Conservation (phyloP, 2,888 invertebrate genomes). For the Drosophila austrosaltans region DNA sequence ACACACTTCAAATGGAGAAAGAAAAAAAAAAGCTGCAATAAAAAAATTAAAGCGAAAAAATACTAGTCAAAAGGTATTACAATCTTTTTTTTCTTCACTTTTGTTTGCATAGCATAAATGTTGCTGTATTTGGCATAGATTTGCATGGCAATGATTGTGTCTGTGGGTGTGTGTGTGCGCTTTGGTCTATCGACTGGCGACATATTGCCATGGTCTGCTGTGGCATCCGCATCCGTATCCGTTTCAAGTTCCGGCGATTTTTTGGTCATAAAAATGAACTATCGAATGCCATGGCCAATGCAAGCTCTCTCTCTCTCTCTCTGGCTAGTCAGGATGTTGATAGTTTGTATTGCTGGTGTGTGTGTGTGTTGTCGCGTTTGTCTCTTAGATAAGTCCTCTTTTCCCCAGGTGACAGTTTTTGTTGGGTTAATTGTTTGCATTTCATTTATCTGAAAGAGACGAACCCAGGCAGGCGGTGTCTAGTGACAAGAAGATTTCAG, state of each 20-base stretch:
- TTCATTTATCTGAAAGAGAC: slow-evolving; percentile 52
- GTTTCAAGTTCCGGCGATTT: slow-evolving; percentile 44
- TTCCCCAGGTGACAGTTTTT: slow-evolving; percentile 60
- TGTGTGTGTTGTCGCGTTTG: slow-evolving; percentile 1
- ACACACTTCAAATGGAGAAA: slow-evolving; percentile 25
- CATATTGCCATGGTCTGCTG: slow-evolving; percentile 62
- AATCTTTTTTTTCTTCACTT: slow-evolving; percentile 48
- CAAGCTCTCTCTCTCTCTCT: not conserved
- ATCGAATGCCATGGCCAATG: slow-evolving; percentile 40
- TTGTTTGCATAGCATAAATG: slow-evolving; percentile 71
- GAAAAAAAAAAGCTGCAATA: not conserved
- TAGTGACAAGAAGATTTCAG: slow-evolving; percentile 53
- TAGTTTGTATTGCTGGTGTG: slow-evolving; percentile 37
- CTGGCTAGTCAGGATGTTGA: slow-evolving; percentile 29
- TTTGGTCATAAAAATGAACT: slow-evolving; percentile 68
- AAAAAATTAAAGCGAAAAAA: slow-evolving; percentile 16
- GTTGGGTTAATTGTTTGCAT: slow-evolving; percentile 71
- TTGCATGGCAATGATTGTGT: slow-evolving; percentile 65
- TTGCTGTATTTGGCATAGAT: slow-evolving; percentile 71
- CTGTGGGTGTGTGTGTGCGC: not conserved
- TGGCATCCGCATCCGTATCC: slow-evolving; percentile 44
- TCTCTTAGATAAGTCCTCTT: slow-evolving; percentile 19
- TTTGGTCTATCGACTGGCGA: slow-evolving; percentile 60
- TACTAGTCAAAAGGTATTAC: slow-evolving; percentile 59
- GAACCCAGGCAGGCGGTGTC: slow-evolving; percentile 20